Conservation (phyloP, 35 echinoderm and acorn worm species). For the Heliocidaris erythrogramma region DNA sequence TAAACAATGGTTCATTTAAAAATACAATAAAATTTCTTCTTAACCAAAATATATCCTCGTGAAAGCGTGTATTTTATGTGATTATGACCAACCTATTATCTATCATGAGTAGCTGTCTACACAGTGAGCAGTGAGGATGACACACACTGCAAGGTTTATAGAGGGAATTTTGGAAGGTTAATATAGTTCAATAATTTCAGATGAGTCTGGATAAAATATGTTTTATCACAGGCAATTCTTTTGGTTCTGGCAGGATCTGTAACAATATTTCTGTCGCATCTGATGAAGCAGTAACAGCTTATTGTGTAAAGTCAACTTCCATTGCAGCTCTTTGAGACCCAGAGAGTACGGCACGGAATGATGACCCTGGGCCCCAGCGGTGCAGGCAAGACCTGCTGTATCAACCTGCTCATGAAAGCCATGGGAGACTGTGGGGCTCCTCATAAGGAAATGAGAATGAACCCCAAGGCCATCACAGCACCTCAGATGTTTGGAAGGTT, state of each 20-base stretch:
- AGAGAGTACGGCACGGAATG: conserved; percentile 95
- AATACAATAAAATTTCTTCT: background rate
- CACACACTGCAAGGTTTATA: no score
- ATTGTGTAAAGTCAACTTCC: background rate
- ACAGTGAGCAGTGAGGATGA: no score
- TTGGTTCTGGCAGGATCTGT: background rate
- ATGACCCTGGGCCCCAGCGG: conserved; percentile 91
- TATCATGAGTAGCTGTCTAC: no score
- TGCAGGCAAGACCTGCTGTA: conserved; percentile 91
- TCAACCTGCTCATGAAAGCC: conserved; percentile 95
- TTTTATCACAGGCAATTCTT: no score
- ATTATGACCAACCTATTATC: background rate
- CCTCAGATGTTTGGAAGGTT: conserved; percentile 97
- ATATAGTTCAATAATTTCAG: no score
- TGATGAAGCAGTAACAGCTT: background rate
- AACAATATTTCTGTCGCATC: no score
- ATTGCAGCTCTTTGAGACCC: conserved; percentile 87
- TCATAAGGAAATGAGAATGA: conserved; percentile 89
- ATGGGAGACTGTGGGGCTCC: conserved; percentile 96
- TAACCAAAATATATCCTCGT: background rate
- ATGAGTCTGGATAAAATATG: no score
- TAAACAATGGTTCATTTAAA: background rate
- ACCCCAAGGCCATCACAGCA: conserved; percentile 95
- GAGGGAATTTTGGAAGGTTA: no score
- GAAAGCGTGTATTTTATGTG: background rate